Conservation (phyloP, 1,140 invertebrate genomes). For the Dendrolimus punctatus region DNA sequence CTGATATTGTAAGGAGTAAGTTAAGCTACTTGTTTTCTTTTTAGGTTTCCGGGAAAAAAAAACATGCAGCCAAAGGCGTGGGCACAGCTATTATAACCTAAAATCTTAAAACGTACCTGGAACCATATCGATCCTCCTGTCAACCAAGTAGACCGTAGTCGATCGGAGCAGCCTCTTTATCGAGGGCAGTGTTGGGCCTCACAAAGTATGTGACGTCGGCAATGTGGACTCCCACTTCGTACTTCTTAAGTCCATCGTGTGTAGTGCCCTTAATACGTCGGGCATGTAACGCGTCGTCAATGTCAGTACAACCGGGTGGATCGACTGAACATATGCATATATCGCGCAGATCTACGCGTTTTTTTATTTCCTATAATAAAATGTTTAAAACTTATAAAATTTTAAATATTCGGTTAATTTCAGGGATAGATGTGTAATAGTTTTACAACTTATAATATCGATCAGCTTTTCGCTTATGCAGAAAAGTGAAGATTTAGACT, state of each 20-base stretch:
- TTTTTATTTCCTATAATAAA: slow-evolving; percentile 79
- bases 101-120: slow-evolving; percentile 70
- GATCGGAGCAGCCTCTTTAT: slow-evolving; percentile 90
- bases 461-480: too few relatives aligned
- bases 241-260: slow-evolving; percentile 71
- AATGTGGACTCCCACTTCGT: slow-evolving; percentile 92
- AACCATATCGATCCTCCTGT: slow-evolving; percentile 92
- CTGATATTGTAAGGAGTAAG: too few relatives aligned
- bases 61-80: background rate
- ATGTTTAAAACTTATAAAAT: too few relatives aligned
- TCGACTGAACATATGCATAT: slow-evolving; percentile 96
- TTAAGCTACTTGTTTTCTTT: too few relatives aligned
- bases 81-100: background rate
- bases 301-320: slow-evolving; percentile 99
- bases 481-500: too few relatives aligned
- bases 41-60: background rate
- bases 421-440: too few relatives aligned
- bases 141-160: slow-evolving; percentile 93
- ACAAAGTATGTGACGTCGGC: slow-evolving; percentile 97
- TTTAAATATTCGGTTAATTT: too few relatives aligned
- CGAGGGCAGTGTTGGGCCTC: slow-evolving; percentile 88
- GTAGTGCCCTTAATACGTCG: slow-evolving; percentile 82
- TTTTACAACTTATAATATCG: too few relatives aligned
- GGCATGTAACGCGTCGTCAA: slow-evolving; percentile 98
- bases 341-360: slow-evolving; percentile 87